Evolutionary conservation across 1,140 invertebrate genomes (phyloP).

Genomic region (Thaumatotibia leucotreta): DNA sequence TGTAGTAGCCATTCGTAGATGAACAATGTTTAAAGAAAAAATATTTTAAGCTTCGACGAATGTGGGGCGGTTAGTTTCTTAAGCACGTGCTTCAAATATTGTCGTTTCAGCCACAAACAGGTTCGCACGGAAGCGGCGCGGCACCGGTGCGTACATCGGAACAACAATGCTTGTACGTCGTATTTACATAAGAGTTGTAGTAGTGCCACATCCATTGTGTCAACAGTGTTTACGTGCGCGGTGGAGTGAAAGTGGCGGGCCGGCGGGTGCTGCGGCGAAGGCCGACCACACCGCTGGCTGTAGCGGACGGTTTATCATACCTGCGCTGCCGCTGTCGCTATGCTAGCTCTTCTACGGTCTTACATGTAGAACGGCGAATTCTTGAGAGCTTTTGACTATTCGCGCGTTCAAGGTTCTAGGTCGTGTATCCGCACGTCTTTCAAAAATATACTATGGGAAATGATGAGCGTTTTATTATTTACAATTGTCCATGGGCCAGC

Average conservation of each 20-base stretch:
- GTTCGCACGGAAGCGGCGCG: constrained; percentile 3
- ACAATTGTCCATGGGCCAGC: no score
- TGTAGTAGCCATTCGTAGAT: no score
- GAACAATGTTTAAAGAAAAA: no score
- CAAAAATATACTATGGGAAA: no score
- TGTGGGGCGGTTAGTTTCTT: neutral
- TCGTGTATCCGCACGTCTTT: no score
- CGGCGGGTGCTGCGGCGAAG: constrained; percentile 39
- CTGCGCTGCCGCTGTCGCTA: constrained; percentile 17
- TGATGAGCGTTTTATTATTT: no score
- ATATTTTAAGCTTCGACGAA: no score
- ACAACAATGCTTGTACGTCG: constrained; percentile 7
- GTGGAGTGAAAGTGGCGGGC: constrained; percentile 70
- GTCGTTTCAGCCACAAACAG: constrained; percentile 1
- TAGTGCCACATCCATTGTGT: constrained; percentile 47
- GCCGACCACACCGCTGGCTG: constrained; percentile 40
- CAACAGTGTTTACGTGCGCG: constrained; percentile 35
- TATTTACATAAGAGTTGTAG: constrained; percentile 20
- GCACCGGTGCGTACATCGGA: neutral
- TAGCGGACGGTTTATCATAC: constrained; percentile 44
- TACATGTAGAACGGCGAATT: constrained; percentile 10
- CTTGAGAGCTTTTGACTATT: constrained; percentile 9
- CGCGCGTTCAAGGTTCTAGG: no score
- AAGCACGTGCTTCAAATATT: neutral
- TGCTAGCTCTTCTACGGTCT: constrained; percentile 8